Percentiles rank a stretch among this genome's conserved stretches.
Conservation (phyloP, 1,140 invertebrate species). For the Coelopa frigida region DNA sequence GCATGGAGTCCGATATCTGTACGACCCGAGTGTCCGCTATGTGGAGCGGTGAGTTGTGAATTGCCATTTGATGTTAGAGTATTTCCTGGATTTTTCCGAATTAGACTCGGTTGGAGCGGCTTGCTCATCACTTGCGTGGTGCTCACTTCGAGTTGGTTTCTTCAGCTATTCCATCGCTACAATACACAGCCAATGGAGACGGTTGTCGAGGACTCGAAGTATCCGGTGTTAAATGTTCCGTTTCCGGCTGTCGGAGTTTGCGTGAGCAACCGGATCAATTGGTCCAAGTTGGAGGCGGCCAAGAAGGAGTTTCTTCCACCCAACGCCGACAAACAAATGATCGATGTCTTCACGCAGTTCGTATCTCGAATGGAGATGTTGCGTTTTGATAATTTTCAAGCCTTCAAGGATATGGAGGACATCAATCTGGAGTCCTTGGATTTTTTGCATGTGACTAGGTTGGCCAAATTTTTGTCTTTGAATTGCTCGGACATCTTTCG, state of each 20-base stretch:
- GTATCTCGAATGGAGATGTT: conserved; percentile 23
- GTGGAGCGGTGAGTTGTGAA: conserved; percentile 25
- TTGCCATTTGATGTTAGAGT: no score
- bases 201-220: conserved; percentile 58
- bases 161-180: conserved; percentile 28
- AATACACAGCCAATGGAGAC: conserved; percentile 34
- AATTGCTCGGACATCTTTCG: conserved; percentile 25
- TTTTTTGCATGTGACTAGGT: conserved; percentile 19
- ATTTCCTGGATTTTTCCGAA: background rate
- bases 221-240: conserved; percentile 57
- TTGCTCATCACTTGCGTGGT: conserved; percentile 23
- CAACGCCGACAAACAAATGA: conserved; percentile 19
- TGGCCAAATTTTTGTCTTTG: conserved; percentile 18
- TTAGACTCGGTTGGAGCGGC: conserved; percentile 26
- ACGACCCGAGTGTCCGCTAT: conserved; percentile 28
- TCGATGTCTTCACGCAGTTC: conserved; percentile 17
- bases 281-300: conserved; percentile 28
- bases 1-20: conserved; percentile 34
- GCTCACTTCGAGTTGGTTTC: conserved; percentile 22
- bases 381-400: conserved; percentile 22
- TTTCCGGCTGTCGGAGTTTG: conserved; percentile 65
- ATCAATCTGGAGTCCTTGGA: conserved; percentile 24
- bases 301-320: conserved; percentile 25
- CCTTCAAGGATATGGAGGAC: conserved; percentile 23
- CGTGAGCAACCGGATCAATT: conserved; percentile 50